phyloP scores from a whole-genome alignment of 2,797 vertebrate genomes.

The Rhynchonycteris naso region DNA sequence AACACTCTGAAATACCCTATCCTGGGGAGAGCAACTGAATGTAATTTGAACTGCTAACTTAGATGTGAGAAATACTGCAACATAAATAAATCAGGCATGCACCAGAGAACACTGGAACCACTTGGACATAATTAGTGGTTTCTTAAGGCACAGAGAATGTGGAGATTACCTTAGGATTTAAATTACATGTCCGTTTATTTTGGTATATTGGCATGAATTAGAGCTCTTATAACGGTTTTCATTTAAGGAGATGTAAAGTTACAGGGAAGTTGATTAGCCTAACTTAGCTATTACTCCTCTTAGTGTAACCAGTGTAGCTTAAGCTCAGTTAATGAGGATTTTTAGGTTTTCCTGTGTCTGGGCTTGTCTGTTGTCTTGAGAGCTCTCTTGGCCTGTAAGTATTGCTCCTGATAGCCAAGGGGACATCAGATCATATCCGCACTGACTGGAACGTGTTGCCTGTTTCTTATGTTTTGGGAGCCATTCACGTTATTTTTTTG shows the following conservation, averaged over 20 bases:
- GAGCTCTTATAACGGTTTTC: conserved; percentile 36
- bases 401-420: not conserved
- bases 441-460: not conserved
- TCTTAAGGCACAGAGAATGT: not conserved
- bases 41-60: conserved; percentile 59
- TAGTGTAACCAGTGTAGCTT: not conserved
- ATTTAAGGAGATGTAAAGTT: not conserved
- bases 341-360: not conserved
- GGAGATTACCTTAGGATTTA: not conserved
- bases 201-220: not conserved
- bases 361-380: not conserved
- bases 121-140: conserved; percentile 51
- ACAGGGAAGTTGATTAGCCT: not conserved
- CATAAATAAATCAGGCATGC: conserved; percentile 53
- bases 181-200: not conserved
- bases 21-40: conserved; percentile 45
- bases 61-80: conserved; percentile 30
- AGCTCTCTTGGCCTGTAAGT: not conserved
- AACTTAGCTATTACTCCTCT: not conserved
- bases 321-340: not conserved
- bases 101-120: conserved; percentile 21
- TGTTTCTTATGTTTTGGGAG: not conserved
- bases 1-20: not conserved
- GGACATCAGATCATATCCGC: not conserved
- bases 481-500: not conserved